Evolutionary conservation across 2,888 invertebrate genomes (phyloP), one percentile per base, ranked within the genome.

Genomic region (Anarsia innoxiella): DNA sequence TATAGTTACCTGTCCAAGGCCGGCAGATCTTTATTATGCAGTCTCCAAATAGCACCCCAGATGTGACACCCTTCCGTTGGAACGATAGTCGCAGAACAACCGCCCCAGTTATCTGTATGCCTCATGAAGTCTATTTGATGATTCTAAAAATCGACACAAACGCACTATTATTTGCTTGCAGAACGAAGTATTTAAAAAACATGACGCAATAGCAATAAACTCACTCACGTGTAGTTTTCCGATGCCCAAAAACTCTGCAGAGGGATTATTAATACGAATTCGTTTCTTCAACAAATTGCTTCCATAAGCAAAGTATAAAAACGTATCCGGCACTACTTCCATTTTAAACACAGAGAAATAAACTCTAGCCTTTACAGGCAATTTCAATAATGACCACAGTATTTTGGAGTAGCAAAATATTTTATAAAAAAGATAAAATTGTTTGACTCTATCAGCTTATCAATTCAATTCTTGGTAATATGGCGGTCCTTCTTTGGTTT

Each of bases 251-350:
- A 91, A 88, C 37, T 86, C 73, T 2, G 94, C 93, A 19, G 90
- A 88, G 15, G 94, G 92, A 73, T 94, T 95, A 54, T 92, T 90
- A 13, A 95, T 88, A 48, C 88, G 93, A 49, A 97, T 92, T 54
- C 96, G 86, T 64, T 90, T 89, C 6, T 89, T 84, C 31, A 95
- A 78, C 66, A 96, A 87, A 76, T 97, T 97, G 66, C 96, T 96
- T 1, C 96, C 96, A 64, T 92, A 97, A 0, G 93, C 94, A 73
- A 95, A 97, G 70, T 97, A 97, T 23, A 92, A 71, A 64, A 95
- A 95, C 8, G 73, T 75, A 26, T 74, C 68, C 19, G 3, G 19
- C 19, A 8, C 8, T 19, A 19, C 19, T 5, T 19, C n/a, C n/a
- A n/a, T n/a, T n/a, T n/a, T n/a, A n/a, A n/a, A n/a, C n/a, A n/a